Percentiles rank a stretch among this genome's conserved stretches.
phyloP scores from a whole-genome alignment of 64 coral and sea anemone species.

The Orbicella faveolata region DNA sequence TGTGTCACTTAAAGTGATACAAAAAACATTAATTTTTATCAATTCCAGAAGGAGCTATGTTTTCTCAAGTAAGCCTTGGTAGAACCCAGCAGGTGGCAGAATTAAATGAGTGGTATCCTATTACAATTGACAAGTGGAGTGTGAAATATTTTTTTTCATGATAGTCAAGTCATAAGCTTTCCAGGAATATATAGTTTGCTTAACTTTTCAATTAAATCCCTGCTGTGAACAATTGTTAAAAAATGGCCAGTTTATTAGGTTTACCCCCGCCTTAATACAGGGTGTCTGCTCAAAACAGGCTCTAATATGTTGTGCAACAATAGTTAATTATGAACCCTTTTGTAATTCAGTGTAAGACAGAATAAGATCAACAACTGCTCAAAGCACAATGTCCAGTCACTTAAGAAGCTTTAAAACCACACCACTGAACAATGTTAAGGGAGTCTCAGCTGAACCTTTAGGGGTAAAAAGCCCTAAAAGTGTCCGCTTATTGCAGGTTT shows the following conservation, averaged over 20 bases:
- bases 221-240: not conserved
- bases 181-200: slow-evolving; percentile 11
- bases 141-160: slow-evolving; percentile 26
- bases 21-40: slow-evolving; percentile 20
- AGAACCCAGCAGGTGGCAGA: slow-evolving; percentile 34
- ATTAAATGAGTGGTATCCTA: slow-evolving; percentile 25
- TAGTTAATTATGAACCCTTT: no score
- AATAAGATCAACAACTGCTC: no score
- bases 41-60: slow-evolving; percentile 37
- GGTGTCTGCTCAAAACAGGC: no score
- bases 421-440: no score
- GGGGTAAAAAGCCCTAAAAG: no score
- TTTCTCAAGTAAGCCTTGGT: slow-evolving; percentile 49
- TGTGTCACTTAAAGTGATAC: slow-evolving; percentile 1
- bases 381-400: no score
- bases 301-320: no score
- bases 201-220: not conserved
- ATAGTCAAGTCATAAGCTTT: slow-evolving; percentile 22
- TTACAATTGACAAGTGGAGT: slow-evolving; percentile 9
- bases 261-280: no score
- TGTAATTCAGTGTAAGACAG: no score
- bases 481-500: no score
- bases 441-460: no score
- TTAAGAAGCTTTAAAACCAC: no score
- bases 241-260: slow-evolving; percentile 2